Base-by-base conservation (phyloP, 2,113 vertebrate species). In the Odontophorus gujanensis region DNA sequence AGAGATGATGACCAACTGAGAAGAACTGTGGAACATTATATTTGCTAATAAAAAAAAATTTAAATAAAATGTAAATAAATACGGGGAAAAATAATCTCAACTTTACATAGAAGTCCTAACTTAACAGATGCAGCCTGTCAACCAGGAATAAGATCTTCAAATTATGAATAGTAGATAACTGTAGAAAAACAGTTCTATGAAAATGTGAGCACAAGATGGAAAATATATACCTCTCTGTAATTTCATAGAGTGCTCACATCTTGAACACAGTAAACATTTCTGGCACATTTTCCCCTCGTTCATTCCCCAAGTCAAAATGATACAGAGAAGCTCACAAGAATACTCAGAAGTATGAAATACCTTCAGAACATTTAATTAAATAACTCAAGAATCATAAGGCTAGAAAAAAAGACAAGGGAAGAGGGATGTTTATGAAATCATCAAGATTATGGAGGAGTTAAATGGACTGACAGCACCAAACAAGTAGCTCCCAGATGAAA, bases 11-110 rank as follows among this genome's bases (percentile, higher is more conserved):
- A 67, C 5, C 57, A 84, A 1, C 19, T 67, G 62, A 84, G 45
- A 81, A 77, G 36, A 77, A 22, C 0, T 87, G 61, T 66, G 78
- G 62, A 87, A 81, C 26, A 43, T 25, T 81, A 63, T 21, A 19
- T 9, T 55, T 63, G 26, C n/a, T 55, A 75, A 75, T 20, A 58
- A 87, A 92, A 53, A 74, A 1, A 5, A 80, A 55, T 22, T 57
- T 8, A 93, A 87, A 63, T 68, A 9, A 81, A 92, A 79, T 63
- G 20, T 66, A 95, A 87, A 85, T 67, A 93, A 81, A 79, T n/a
- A 58, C 9, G 11, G n/a, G 59, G 71, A 25, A 89, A 91, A 96
- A 57, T 51, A 66, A 66, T 36, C 55, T 93, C 66, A 78, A 42
- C 21, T 87, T 59, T 75, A 66, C 34, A 45, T 25, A 53, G 74